A percentile compares a stretch with the other conserved stretches of the same genome.
These are phyloP conservation scores for Apostichopus leukothele DNA, from an alignment of 53 echinoderm and acorn worm species.

Conservation along the genomic window DNA sequence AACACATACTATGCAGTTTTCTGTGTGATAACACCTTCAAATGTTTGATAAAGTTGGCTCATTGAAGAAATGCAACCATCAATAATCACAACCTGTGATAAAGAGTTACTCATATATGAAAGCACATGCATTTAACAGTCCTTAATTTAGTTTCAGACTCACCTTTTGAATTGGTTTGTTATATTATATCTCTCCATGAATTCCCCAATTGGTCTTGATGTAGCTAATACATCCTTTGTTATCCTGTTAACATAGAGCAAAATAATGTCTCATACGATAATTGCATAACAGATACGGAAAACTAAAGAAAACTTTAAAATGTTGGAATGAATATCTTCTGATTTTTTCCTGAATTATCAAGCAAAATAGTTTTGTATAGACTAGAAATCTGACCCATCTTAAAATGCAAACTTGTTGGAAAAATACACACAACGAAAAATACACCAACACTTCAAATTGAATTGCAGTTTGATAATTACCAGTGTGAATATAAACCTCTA, in stretches of 20 bases:
- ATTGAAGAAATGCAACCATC: too few relatives aligned
- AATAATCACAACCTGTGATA: too few relatives aligned
- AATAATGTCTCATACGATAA: too few relatives aligned
- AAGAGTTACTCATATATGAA: too few relatives aligned
- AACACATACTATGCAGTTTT: too few relatives aligned
- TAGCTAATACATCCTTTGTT: constrained; percentile 82
- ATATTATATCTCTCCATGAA: constrained; percentile 78
- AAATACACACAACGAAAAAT: too few relatives aligned
- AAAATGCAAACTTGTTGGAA: too few relatives aligned
- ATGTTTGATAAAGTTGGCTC: too few relatives aligned
- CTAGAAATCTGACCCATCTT: too few relatives aligned
- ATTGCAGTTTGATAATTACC: constrained; percentile 50
- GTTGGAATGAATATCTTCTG: background rate
- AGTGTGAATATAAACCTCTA: constrained; percentile 81
- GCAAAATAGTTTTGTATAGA: background rate
- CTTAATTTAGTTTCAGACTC: constrained; percentile 43
- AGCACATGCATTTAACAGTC: too few relatives aligned
- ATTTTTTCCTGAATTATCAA: background rate
- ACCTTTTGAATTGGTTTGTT: constrained; percentile 85
- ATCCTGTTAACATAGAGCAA: constrained; percentile 62
- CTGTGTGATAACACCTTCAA: too few relatives aligned
- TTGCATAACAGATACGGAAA: background rate
- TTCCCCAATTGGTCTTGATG: constrained; percentile 89
- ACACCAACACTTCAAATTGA: too few relatives aligned
- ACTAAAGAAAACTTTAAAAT: background rate